A percentile compares a stretch with the other conserved stretches of the same genome.
phyloP scores from a whole-genome alignment of 2,888 invertebrate genomes.

The Gymnosoma rotundatum region DNA sequence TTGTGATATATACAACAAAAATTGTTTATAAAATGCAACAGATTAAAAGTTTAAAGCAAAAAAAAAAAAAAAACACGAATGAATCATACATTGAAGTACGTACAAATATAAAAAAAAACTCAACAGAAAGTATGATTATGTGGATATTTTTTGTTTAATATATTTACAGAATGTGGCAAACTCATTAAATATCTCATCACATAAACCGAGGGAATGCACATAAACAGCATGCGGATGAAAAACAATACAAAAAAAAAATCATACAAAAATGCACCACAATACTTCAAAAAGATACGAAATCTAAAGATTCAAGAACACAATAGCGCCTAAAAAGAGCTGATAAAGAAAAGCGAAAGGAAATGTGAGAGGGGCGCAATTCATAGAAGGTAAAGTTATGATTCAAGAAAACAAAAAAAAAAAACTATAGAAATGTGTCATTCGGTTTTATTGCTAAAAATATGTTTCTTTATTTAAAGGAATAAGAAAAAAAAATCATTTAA shows the following conservation, averaged over 20 bases:
- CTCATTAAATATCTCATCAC: constrained; percentile 62
- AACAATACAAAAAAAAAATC: constrained; percentile 27
- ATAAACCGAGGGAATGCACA: constrained; percentile 53
- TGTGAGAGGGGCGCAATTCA: not conserved
- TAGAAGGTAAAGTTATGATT: constrained; percentile 24
- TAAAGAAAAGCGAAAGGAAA: not conserved
- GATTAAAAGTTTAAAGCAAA: constrained; percentile 24
- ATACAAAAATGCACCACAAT: not conserved
- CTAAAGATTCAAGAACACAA: constrained; percentile 36
- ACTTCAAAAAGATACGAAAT: constrained; percentile 21
- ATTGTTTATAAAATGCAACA: constrained; percentile 26
- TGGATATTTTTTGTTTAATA: constrained; percentile 52
- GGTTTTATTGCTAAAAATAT: not conserved
- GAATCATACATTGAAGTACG: constrained; percentile 47
- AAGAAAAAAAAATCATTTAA: not conserved
- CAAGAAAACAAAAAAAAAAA: constrained; percentile 11
- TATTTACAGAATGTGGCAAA: constrained; percentile 64
- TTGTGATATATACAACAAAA: not conserved
- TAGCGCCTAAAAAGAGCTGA: constrained; percentile 10
- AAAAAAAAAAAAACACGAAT: constrained; percentile 3
- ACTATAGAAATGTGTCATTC: constrained; percentile 29
- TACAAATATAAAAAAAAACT: constrained; percentile 14
- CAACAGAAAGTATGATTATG: constrained; percentile 54
- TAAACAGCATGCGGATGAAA: constrained; percentile 40
- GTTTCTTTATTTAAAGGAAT: not conserved